A percentile compares a stretch with the other conserved stretches of the same genome.
Conservation (phyloP, 2,113 vertebrate genomes). For the Tursiops truncatus region DNA sequence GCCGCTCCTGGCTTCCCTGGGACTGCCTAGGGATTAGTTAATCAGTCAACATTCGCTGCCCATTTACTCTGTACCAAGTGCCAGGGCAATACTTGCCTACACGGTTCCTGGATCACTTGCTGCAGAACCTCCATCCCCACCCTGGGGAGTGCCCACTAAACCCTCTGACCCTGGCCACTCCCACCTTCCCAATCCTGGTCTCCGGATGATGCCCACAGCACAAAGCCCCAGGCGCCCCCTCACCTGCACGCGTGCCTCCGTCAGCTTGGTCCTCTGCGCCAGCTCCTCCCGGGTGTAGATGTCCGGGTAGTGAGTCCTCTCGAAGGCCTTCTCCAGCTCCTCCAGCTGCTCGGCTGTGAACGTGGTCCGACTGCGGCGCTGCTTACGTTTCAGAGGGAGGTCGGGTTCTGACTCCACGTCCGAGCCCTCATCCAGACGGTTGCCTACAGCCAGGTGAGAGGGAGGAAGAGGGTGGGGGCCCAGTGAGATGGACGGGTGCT, state of each 20-base stretch:
- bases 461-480: rapidly evolving
- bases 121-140: too few species aligned
- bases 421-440: slow-evolving; percentile 95
- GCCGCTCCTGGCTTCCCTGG: background rate
- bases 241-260: slow-evolving; percentile 97
- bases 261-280: slow-evolving; percentile 98
- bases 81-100: background rate
- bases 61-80: background rate
- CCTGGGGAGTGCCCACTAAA: rapidly evolving
- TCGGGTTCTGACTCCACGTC: slow-evolving; percentile 98
- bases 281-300: slow-evolving; percentile 99
- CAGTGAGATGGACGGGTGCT: background rate
- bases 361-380: slow-evolving; percentile 96
- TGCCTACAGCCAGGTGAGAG: slow-evolving; percentile 83
- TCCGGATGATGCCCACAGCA: rapidly evolving
- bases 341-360: slow-evolving; percentile 99
- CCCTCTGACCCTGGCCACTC: too few species aligned
- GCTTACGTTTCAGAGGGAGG: slow-evolving; percentile 97
- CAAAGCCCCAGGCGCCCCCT: background rate
- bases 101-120: rapidly evolving
- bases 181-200: rapidly evolving
- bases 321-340: slow-evolving; percentile 98
- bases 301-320: slow-evolving; percentile 98
- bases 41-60: too few species aligned
- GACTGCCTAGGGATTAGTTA: background rate